Evolutionary conservation across 2,888 invertebrate genomes (phyloP), one percentile per base, ranked within the genome.

Genomic region (Dorcus parallelipipedus): DNA sequence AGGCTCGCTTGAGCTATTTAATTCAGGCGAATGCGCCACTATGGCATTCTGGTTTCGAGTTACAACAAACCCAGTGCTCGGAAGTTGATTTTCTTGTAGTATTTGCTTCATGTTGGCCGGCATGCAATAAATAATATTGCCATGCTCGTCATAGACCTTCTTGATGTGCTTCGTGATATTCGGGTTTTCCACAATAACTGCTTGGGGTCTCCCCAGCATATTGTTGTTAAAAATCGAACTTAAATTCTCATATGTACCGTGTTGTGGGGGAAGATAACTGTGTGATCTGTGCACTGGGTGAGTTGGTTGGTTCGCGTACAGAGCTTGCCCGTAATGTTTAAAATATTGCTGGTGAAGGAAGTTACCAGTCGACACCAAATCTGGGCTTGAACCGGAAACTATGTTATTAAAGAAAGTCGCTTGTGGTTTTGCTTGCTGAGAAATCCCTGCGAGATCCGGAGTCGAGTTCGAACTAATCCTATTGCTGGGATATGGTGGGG

Each of bases 401-500:
- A 88, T 84, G 0, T 68, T 77, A 62, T 73, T 73, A 42, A 77
- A 69, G 61, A 76, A 76, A 38, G 73, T 69, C 41, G 66, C 65
- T 48, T 73, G 73, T 8, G 76, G 74, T 61, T 76, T 76, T 9
- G 72, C 58, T 42, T 74, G 74, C 56, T 87, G 88, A 56, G 87
- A 85, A 2, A 88, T 87, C 1, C 86, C 86, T 0, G 93, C 92
- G 56, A 94, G 76, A 75, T 93, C 93, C 0, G 93, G 93, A 0
- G 93, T 93, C 0, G 91, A 92, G 67, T 89, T 91, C 7, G 91
- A 92, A 51, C 88, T 89, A n/a, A 88, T 79, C 0, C 89, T 83
- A 70, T 86, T 87, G 0, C 86, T 85, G 0, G 91, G 90, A 78
- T 93, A 93, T 0, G 93, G 92, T 0, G 93, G 93, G 0, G 94